Percentiles rank a stretch among this genome's conserved stretches.
These are phyloP conservation scores for Tetranychus piercei DNA, from an alignment of 2,888 invertebrate species.

Conservation along the genomic window DNA sequence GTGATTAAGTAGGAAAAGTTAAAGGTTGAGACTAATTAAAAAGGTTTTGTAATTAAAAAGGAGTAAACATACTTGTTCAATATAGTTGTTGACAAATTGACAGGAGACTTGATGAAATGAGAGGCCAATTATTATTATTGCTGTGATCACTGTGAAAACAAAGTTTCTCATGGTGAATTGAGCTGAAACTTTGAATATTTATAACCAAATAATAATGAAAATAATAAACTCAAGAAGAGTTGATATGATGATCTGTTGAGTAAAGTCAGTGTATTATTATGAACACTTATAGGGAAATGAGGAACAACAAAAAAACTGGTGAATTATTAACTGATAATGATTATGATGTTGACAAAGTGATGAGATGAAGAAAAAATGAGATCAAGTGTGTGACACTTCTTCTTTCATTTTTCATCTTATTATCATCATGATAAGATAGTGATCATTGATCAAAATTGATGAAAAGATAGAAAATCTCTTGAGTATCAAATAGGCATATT, in stretches of 20 bases:
- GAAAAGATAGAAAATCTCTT: too few relatives aligned
- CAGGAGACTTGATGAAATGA: not conserved
- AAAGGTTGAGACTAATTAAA: too few relatives aligned
- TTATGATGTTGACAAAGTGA: constrained; percentile 5
- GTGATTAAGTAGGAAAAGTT: too few relatives aligned
- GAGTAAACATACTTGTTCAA: not conserved
- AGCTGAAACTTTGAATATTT: too few relatives aligned
- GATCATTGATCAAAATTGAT: too few relatives aligned
- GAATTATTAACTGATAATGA: constrained; percentile 1
- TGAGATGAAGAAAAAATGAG: not conserved
- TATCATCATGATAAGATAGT: too few relatives aligned
- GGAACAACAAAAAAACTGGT: not conserved
- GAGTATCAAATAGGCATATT: too few relatives aligned
- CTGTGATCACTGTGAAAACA: not conserved
- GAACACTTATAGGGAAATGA: not conserved
- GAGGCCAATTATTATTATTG: not conserved
- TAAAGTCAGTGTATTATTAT: too few relatives aligned
- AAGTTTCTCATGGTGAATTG: not conserved
- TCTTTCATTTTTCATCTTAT: not conserved
- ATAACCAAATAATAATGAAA: too few relatives aligned
- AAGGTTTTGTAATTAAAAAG: not conserved
- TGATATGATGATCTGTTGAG: too few relatives aligned
- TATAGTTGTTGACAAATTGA: not conserved
- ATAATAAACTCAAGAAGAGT: too few relatives aligned
- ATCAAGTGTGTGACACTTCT: not conserved